Evolutionary conservation across 2,888 invertebrate species (phyloP).

Genomic region (Osedax frankpressi): DNA sequence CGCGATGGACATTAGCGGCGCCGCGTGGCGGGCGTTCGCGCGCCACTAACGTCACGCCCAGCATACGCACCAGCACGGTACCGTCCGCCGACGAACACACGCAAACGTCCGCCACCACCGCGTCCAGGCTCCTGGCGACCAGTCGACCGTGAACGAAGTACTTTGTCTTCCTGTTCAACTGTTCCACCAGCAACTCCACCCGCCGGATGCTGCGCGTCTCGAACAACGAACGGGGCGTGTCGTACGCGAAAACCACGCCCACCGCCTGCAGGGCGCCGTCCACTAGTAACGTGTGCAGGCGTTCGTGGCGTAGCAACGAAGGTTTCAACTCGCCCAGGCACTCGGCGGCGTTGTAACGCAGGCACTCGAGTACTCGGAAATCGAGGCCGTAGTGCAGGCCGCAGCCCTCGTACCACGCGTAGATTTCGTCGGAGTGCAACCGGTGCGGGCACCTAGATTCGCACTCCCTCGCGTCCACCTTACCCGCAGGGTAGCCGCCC

Average conservation of each 20-base stretch:
- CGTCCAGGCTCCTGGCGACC: background rate
- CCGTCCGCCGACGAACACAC: background rate
- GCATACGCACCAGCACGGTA: background rate
- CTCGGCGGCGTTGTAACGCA: background rate
- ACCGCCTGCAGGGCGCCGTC: slow-evolving; percentile 13
- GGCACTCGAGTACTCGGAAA: background rate
- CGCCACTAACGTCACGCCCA: background rate
- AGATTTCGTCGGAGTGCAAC: background rate
- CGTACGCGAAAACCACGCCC: slow-evolving; percentile 2
- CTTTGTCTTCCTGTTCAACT: background rate
- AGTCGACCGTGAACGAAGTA: background rate
- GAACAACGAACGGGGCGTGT: background rate
- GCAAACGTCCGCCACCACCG: background rate
- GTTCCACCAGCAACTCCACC: background rate
- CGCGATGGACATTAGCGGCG: too few relatives aligned
- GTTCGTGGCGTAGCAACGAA: background rate
- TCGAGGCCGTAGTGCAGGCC: background rate
- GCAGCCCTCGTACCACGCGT: background rate
- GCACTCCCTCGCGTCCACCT: background rate
- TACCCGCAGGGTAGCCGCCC: background rate
- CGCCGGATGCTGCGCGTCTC: background rate
- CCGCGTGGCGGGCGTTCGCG: background rate
- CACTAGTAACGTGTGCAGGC: background rate
- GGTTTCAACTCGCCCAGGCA: background rate
- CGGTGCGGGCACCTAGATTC: background rate